Conservation (phyloP, 1,140 invertebrate genomes). For the Drosophila punjabiensis region DNA sequence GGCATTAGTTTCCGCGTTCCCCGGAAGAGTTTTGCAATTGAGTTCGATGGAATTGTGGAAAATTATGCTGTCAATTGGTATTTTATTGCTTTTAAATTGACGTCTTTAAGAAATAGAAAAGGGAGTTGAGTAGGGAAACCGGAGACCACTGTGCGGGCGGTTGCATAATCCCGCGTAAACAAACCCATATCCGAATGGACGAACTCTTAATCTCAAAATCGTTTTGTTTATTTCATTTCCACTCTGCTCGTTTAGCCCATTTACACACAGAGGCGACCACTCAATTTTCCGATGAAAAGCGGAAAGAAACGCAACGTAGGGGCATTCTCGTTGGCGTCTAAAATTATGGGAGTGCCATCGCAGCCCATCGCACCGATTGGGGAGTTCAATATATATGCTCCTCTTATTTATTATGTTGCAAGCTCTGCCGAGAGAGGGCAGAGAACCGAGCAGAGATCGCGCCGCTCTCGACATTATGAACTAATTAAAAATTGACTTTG, state of each 20-base stretch:
- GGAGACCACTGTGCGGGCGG: conserved; percentile 65
- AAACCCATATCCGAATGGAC: conserved; percentile 49
- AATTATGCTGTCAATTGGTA: conserved; percentile 72
- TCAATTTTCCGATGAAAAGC: conserved; percentile 35
- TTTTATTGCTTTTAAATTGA: conserved; percentile 82
- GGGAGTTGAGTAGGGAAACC: conserved; percentile 14
- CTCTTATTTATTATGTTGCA: conserved; percentile 62
- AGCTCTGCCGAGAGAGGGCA: conserved; percentile 20
- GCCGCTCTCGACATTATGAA: conserved; percentile 58
- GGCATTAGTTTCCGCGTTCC: conserved; percentile 10
- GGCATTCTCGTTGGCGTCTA: conserved; percentile 25
- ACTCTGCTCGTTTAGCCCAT: conserved; percentile 71
- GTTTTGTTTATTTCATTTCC: conserved; percentile 73
- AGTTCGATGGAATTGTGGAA: conserved; percentile 51
- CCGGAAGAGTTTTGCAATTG: conserved; percentile 63
- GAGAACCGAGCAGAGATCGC: conserved; percentile 29
- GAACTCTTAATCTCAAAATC: conserved; percentile 74
- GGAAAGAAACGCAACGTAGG: neutral
- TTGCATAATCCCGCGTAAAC: conserved; percentile 74
- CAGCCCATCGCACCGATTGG: conserved; percentile 4
- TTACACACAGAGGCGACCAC: conserved; percentile 40
- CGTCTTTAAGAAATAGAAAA: conserved; percentile 15
- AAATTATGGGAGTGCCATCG: conserved; percentile 46
- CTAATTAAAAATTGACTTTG: conserved; percentile 76
- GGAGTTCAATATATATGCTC: conserved; percentile 49